Base-by-base conservation (phyloP, 2,113 vertebrate species). In the Megaptera novaeangliae region DNA sequence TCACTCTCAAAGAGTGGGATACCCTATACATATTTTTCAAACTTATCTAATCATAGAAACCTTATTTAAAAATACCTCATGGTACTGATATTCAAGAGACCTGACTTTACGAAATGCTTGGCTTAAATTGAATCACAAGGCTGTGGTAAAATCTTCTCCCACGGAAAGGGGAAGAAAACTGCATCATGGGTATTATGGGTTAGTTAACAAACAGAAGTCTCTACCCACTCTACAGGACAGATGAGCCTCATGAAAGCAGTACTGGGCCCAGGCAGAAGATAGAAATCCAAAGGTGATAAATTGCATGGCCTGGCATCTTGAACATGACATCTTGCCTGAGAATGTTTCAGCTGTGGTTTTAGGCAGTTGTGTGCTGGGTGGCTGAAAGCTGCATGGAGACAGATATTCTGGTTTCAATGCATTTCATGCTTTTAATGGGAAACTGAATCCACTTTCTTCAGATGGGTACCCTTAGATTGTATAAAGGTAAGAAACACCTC, bases 371-470 rank as follows among this genome's bases (percentile, higher is more conserved):
- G 39, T 80, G 25, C 87, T 86, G 27, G 18, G 49, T 90, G 36
- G 20, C 94, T 69, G 52, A 29, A 87, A 46, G 85, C 46, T 29
- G 21, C 21, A 55, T 23, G 88, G 77, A 94, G 82, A 74, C 11
- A 78, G 88, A 85, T 64, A 88, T 52, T 81, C 91, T 94, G 46
- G 55, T 78, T 96, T 93, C 82, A 92, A 9, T 57, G 41, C 36
- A 81, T 92, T 97, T 96, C 39, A 55, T 93, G 88, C 69, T 80
- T 93, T 96, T 95, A 97, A 85, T 68, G 83, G 63, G 83, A 97
- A 95, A 96, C 72, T 92, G 66, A 98, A 96, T 97, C 66, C 81
- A 86, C 96, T 97, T 97, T 92, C 84, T 92, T 88, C 92, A 96
- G 86, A 88, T 49, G n/a, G 86, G 71, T 86, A 74, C 75, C 46